Percentiles rank a stretch among this genome's conserved stretches.
Evolutionary conservation across 2,797 vertebrate species (phyloP).

Genomic region (Takifugu ocellatus): DNA sequence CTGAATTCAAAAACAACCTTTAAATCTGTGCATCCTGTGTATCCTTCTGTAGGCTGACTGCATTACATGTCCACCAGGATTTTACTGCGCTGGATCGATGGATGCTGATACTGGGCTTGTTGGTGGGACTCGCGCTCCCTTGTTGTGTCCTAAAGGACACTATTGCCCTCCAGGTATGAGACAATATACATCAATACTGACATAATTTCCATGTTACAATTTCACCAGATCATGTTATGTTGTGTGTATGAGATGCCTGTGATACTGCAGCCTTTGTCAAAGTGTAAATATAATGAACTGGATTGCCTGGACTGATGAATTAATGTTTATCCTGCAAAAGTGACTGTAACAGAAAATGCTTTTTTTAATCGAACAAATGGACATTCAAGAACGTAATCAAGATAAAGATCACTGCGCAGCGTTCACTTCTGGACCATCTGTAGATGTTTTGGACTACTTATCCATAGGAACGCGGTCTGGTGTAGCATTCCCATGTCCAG

Average conservation of each 20-base stretch:
- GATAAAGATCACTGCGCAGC: conserved; percentile 32
- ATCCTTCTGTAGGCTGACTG: conserved; percentile 69
- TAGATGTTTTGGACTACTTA: conserved; percentile 47
- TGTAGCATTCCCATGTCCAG: conserved; percentile 76
- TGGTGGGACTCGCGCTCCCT: conserved; percentile 59
- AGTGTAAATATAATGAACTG: background rate
- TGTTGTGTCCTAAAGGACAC: conserved; percentile 74
- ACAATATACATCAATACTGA: conserved; percentile 7
- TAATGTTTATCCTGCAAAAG: background rate
- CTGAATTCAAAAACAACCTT: background rate
- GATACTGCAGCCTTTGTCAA: background rate
- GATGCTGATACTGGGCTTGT: conserved; percentile 39
- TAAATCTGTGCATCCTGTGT: conserved; percentile 5
- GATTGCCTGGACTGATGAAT: too few species aligned
- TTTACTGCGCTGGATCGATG: conserved; percentile 70
- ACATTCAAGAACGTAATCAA: conserved; percentile 31
- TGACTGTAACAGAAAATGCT: conserved; percentile 18
- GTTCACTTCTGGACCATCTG: conserved; percentile 57
- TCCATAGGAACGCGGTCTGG: conserved; percentile 70
- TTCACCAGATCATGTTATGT: conserved; percentile 8
- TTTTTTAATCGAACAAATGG: conserved; percentile 48
- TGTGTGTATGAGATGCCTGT: background rate
- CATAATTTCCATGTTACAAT: conserved; percentile 4
- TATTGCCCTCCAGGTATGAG: conserved; percentile 77
- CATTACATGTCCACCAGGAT: conserved; percentile 77